Evolutionary conservation across 2,888 invertebrate genomes (phyloP).

Genomic region (Cephus runcator): DNA sequence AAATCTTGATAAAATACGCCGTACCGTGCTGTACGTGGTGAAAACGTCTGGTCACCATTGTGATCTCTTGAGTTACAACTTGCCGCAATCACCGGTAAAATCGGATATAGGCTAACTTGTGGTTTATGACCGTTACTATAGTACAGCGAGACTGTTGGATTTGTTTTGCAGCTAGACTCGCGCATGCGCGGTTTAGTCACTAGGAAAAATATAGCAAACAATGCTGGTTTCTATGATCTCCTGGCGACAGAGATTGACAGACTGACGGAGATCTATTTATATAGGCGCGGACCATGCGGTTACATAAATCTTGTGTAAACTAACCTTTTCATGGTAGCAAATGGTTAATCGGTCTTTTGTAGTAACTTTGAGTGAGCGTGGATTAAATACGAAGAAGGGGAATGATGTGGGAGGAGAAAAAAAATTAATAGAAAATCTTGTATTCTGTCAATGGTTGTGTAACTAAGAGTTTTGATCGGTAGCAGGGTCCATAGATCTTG

Average conservation of each 20-base stretch:
- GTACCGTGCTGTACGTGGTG: slow-evolving; percentile 12
- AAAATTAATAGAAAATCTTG: not conserved
- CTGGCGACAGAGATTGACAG: not conserved
- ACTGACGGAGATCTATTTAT: not conserved
- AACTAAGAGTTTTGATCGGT: not conserved
- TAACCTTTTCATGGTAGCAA: not conserved
- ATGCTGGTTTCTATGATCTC: not conserved
- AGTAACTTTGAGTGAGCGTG: not conserved
- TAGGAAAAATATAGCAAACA: not conserved
- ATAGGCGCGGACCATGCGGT: not conserved
- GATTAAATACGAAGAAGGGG: not conserved
- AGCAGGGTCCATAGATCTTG: not conserved
- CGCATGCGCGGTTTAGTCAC: not conserved
- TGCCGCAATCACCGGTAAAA: slow-evolving; percentile 28
- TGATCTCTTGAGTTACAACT: slow-evolving; percentile 33
- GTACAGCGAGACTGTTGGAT: not conserved
- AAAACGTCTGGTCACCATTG: slow-evolving; percentile 21
- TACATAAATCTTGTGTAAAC: not conserved
- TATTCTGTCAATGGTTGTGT: not conserved
- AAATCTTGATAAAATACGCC: not conserved
- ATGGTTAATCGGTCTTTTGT: not conserved
- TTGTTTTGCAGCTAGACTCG: not conserved
- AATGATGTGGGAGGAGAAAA: not conserved
- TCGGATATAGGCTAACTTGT: slow-evolving; percentile 37
- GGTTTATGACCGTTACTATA: slow-evolving; percentile 20